Percentiles rank a stretch among this genome's conserved stretches.
These are phyloP conservation scores for Saccostrea cuccullata DNA, from an alignment of 1,140 invertebrate species.

Conservation along the genomic window DNA sequence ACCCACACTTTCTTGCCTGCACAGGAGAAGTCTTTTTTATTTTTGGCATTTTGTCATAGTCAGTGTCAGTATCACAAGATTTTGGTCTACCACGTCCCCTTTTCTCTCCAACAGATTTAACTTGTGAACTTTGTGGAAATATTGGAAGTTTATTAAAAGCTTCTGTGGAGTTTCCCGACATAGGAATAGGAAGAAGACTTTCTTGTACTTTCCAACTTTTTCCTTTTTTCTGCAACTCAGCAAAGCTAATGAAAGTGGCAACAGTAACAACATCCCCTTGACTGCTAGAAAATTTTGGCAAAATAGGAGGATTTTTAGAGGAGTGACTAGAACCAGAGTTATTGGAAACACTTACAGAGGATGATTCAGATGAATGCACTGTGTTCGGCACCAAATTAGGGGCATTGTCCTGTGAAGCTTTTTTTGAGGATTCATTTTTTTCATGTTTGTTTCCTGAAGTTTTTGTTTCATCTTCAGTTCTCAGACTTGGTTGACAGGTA, in stretches of 20 bases:
- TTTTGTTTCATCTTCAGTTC: neutral
- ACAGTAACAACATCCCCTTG: neutral
- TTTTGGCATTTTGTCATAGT: neutral
- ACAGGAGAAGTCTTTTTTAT: neutral
- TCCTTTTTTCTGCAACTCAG: constrained; percentile 12
- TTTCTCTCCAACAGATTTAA: neutral
- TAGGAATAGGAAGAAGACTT: constrained; percentile 23
- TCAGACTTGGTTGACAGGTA: neutral
- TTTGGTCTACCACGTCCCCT: constrained; percentile 13
- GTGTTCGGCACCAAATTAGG: neutral
- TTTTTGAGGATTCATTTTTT: neutral
- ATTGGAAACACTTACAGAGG: neutral
- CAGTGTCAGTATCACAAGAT: neutral
- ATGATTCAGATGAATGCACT: neutral
- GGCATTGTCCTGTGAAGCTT: neutral
- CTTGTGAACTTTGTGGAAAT: constrained; percentile 27
- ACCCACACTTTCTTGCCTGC: neutral
- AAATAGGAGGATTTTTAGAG: neutral
- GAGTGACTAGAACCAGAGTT: neutral
- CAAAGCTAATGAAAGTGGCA: neutral
- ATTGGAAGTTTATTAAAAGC: constrained; percentile 22
- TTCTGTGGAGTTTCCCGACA: neutral
- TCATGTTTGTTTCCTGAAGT: neutral
- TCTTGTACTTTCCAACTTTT: constrained; percentile 21
- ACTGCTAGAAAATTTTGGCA: neutral